Conservation (phyloP, 2,113 vertebrate genomes). For the Tonatia bakeri region DNA sequence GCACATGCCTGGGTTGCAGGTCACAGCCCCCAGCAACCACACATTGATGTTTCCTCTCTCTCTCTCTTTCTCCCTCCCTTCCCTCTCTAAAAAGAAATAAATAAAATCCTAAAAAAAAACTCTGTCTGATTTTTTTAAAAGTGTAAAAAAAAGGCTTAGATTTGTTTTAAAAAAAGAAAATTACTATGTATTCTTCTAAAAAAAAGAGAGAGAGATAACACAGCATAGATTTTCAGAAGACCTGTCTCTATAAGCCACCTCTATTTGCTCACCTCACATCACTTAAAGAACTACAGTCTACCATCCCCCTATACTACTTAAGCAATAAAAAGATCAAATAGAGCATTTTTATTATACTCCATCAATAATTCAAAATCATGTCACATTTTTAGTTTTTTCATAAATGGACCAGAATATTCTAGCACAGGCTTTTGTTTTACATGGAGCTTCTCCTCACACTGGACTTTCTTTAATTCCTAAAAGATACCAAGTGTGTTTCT, state of each 20-base stretch:
- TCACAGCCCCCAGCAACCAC: too few species aligned
- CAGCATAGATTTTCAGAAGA: neutral
- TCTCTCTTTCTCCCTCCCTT: too few species aligned
- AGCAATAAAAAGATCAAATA: neutral
- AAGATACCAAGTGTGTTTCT: accelerated
- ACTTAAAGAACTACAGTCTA: neutral
- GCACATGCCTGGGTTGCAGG: too few species aligned
- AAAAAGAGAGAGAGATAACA: neutral
- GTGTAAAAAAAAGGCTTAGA: too few species aligned
- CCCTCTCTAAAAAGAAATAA: too few species aligned
- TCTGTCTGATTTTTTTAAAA: too few species aligned
- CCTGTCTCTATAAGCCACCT: neutral
- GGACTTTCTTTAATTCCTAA: neutral
- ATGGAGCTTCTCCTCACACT: neutral
- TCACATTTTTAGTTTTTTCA: neutral
- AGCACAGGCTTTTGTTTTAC: neutral
- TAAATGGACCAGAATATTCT: neutral
- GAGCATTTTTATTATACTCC: neutral
- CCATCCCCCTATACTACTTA: neutral
- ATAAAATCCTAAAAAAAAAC: too few species aligned
- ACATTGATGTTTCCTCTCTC: too few species aligned
- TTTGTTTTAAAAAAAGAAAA: too few species aligned
- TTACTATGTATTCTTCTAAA: too few species aligned
- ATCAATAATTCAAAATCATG: neutral
- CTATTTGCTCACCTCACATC: neutral